Base-by-base conservation (phyloP, 1,140 invertebrate species). In the Phymastichus coffea region DNA sequence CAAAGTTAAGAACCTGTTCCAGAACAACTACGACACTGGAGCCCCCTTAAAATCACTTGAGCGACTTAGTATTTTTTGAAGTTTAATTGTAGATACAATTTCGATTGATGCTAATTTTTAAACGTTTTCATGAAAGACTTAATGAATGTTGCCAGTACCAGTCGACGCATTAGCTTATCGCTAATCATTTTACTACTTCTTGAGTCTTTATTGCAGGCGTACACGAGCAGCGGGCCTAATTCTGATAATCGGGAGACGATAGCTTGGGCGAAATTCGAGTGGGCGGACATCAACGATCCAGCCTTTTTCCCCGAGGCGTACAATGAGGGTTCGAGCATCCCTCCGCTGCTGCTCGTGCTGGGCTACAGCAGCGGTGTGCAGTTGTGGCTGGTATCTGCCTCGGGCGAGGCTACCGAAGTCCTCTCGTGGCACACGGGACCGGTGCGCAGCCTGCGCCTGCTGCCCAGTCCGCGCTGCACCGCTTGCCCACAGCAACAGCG, bases 361-460 rank as follows among this genome's bases (percentile, higher is more conserved):
- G 93, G 92, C 7, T 95, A 94, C 71, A 82, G 85, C 19, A 87
- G 86, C 72, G 92, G 92, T 41, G 85, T 92, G 58, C 91, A 94
- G 75, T 90, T 91, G 55, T 92, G 90, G 90, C 75, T 87, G 30
- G 83, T 92, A 51, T 85, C 87, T 17, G 86, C 90, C 9, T 92
- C 87, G 68, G 94, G 94, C 10, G 94, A 97, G 74, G 94, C 94
- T 0, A 88, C 91, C 47, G 94, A 97, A 80, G 88, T 96, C 8
- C 75, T 97, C 43, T 95, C 94, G 6, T 93, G 93, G 87, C 82
- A 91, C 23, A 92, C 96, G 75, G 92, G 93, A 43, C 84, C 88
- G 57, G 90, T 96, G 37, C 87, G 89, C 53, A 86, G 90, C 41
- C 81, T 96, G 37, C 84, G 88, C 74, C 82, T 98, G 63, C 80